Base-by-base conservation (phyloP, 30 jellyfish, hydroid and myxozoan genomes). In the Nemopilema nomurai region DNA sequence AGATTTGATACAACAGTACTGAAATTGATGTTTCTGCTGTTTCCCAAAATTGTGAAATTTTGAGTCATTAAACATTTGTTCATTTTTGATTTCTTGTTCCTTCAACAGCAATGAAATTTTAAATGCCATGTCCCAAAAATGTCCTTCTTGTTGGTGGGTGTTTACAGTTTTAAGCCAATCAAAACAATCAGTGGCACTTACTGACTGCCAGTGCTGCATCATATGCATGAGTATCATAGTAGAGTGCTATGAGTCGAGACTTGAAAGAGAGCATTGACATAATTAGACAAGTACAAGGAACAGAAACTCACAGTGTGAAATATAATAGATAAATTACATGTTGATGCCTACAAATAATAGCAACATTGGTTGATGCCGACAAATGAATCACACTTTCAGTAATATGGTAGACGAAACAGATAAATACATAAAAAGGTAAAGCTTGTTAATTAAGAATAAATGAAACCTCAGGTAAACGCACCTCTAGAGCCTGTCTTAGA, bases 401-500 rank as follows among this genome's bases (percentile, higher is more conserved):
- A n/a, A n/a, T n/a, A n/a, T n/a, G n/a, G n/a, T n/a, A n/a, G n/a
- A n/a, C n/a, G n/a, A n/a, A n/a, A n/a, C n/a, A n/a, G n/a, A n/a
- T n/a, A n/a, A n/a, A n/a, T n/a, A n/a, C n/a, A n/a, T n/a, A n/a
- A n/a, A n/a, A n/a, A n/a, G n/a, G n/a, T n/a, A n/a, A n/a, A n/a
- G n/a, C n/a, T n/a, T n/a, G n/a, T n/a, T n/a, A n/a, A n/a, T n/a
- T n/a, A n/a, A n/a, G n/a, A n/a, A n/a, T n/a, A n/a, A n/a, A n/a
- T n/a, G n/a, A 41, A 41, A 41, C 13, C 6, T 13, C 57, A 41
- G 57, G 32, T 1, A n/a, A 7, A 53, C 74, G 19, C 85, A 89
- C 98, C 93, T 93, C 98, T 50, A 93, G 71, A 0, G 98, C 97
- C 77, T 93, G 98, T 50, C 96, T 71, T 17, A 93, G 82, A 57